Conservation (phyloP, 2,888 invertebrate genomes). For the Bimastos eiseni region DNA sequence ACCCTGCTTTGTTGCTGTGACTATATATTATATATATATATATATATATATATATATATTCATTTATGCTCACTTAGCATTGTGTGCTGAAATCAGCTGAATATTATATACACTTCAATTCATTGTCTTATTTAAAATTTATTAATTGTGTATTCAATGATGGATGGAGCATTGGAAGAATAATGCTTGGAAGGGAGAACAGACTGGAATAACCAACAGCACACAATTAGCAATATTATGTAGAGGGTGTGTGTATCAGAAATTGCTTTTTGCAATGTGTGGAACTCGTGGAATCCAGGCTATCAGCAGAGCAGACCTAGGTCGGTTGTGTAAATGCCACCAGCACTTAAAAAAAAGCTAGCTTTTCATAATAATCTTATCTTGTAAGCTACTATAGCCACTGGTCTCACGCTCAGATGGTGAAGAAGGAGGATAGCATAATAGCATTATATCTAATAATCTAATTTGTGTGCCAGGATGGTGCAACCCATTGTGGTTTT, state of each 20-base stretch:
- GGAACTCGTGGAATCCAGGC: background rate
- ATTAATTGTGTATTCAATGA: background rate
- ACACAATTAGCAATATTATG: background rate
- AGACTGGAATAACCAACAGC: background rate
- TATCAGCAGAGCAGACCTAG: background rate
- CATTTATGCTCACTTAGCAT: too few species aligned
- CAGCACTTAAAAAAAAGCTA: background rate
- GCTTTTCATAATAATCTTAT: background rate
- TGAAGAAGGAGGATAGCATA: background rate
- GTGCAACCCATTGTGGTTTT: background rate
- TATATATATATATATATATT: too few species aligned
- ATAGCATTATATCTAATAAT: background rate
- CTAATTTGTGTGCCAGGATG: background rate
- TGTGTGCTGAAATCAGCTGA: background rate
- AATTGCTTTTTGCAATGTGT: background rate
- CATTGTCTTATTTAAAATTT: background rate
- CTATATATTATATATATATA: too few species aligned
- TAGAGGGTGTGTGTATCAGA: background rate
- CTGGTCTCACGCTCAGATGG: background rate
- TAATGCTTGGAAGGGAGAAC: background rate
- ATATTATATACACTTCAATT: background rate
- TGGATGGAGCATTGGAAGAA: slow-evolving; percentile 6
- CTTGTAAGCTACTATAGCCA: background rate
- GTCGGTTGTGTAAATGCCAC: background rate
- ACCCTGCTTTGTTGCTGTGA: too few species aligned